Conservation (phyloP, 2,113 vertebrate genomes). For the Larimichthys crocea region DNA sequence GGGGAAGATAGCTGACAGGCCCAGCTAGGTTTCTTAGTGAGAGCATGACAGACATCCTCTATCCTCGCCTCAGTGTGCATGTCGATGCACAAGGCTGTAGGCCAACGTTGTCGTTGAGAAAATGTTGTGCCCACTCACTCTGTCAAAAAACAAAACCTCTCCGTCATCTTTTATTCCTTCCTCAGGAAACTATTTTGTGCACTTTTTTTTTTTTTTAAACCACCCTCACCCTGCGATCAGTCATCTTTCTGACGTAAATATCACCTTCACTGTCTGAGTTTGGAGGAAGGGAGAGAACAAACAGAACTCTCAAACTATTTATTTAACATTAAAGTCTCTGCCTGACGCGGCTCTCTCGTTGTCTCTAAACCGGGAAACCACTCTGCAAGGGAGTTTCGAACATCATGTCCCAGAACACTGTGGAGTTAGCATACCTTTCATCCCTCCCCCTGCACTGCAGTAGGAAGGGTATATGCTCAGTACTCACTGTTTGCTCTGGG, state of each 20-base stretch:
- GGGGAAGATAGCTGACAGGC: constrained; percentile 59
- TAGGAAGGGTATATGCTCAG: constrained; percentile 46
- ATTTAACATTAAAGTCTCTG: constrained; percentile 22
- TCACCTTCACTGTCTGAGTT: constrained; percentile 38
- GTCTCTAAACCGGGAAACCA: constrained; percentile 36
- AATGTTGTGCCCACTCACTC: constrained; percentile 10
- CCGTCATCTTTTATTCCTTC: constrained; percentile 37
- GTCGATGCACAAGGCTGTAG: constrained; percentile 29
- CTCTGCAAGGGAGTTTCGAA: constrained; percentile 38
- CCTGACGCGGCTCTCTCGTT: background rate
- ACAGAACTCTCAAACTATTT: constrained; percentile 26
- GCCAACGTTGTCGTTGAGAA: constrained; percentile 15
- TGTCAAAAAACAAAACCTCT: constrained; percentile 48
- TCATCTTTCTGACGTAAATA: constrained; percentile 17
- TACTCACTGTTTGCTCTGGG: constrained; percentile 57
- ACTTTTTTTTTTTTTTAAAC: background rate
- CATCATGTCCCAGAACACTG: constrained; percentile 55
- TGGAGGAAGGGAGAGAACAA: background rate
- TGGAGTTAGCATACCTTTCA: constrained; percentile 55
- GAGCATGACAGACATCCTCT: constrained; percentile 55
- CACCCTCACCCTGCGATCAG: background rate
- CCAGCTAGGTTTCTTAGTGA: constrained; percentile 46
- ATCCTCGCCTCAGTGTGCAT: constrained; percentile 11
- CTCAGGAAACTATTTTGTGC: background rate
- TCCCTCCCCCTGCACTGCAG: constrained; percentile 59